These are phyloP conservation scores for Campylomormyrus numenius DNA, from an alignment of 2,113 vertebrate species.

Conservation along the genomic window DNA sequence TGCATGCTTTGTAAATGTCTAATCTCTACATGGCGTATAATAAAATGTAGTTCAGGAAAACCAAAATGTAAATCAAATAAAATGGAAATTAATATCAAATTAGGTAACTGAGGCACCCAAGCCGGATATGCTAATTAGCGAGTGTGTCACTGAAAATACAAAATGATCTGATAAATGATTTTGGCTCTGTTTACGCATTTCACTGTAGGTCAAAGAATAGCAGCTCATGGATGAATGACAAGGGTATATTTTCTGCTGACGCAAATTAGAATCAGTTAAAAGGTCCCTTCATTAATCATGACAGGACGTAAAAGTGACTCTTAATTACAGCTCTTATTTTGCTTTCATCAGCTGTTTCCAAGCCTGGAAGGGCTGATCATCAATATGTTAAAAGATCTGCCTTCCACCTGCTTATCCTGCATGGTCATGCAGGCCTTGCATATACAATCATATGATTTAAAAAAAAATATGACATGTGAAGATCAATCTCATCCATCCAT, in stretches of 20 bases:
- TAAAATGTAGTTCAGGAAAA: background rate
- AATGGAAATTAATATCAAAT: background rate
- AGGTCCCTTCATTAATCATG: slow-evolving; percentile 18
- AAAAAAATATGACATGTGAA: background rate
- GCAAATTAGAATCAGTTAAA: slow-evolving; percentile 10
- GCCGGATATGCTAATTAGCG: background rate
- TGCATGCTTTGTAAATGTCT: background rate
- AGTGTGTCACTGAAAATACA: background rate
- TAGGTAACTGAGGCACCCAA: background rate
- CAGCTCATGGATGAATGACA: slow-evolving; percentile 11
- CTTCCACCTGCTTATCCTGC: background rate
- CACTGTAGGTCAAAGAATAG: background rate
- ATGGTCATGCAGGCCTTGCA: background rate
- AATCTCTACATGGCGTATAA: background rate
- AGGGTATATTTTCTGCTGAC: background rate
- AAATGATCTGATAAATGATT: slow-evolving; percentile 5
- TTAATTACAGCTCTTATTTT: slow-evolving; percentile 8
- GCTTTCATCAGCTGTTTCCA: background rate
- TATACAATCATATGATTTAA: background rate
- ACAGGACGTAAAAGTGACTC: slow-evolving; percentile 8
- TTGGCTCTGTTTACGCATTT: background rate
- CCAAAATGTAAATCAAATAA: background rate
- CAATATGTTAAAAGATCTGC: background rate
- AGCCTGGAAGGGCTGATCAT: background rate
- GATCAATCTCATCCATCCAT: background rate